Evolutionary conservation across 2,888 invertebrate species (phyloP), one percentile per base, ranked within the genome.

Genomic region (Venusia cambrica): DNA sequence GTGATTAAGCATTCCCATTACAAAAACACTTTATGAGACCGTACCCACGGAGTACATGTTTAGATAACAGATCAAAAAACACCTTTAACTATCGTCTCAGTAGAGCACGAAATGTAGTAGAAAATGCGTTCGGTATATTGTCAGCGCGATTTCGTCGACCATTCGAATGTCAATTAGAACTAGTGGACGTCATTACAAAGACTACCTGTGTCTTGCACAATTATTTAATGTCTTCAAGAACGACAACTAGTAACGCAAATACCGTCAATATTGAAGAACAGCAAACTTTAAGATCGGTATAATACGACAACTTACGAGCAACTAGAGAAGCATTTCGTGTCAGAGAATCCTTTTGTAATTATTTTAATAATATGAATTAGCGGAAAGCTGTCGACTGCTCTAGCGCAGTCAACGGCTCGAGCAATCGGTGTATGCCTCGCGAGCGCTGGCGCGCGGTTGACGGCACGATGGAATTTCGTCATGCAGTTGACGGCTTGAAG

Each of bases 261-360:
- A 36, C 32, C 33, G 27, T 26, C 11, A 46, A 34, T 44, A 36
- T 29, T 53, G 45, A 45, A 48, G 40, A 39, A 35, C 31, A 45
- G 33, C 42, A 37, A 42, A 35, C 39, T 51, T 39, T 35, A 29
- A 32, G 39, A 41, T 43, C 43, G 43, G 43, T 37, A 47, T 43
- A 39, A 42, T 20, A 33, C 30, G 38, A 45, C 38, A 46, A 45
- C 35, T 37, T 44, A 45, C 51, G 46, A 48, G 44, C 45, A 46
- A 45, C 43, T 39, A 46, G 43, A 43, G 43, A 48, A 48, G 48
- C 45, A 45, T 46, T 46, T 46, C 41, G 39, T 48, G 40, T 48
- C 43, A 50, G 43, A 47, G 41, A 47, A 27, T 48, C 17, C 8
- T 50, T 48, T 48, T 45, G 48, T 50, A 48, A 50, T 50, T 50